Evolutionary conservation across 2,888 invertebrate genomes (phyloP).

Genomic region (Salticus scenicus): DNA sequence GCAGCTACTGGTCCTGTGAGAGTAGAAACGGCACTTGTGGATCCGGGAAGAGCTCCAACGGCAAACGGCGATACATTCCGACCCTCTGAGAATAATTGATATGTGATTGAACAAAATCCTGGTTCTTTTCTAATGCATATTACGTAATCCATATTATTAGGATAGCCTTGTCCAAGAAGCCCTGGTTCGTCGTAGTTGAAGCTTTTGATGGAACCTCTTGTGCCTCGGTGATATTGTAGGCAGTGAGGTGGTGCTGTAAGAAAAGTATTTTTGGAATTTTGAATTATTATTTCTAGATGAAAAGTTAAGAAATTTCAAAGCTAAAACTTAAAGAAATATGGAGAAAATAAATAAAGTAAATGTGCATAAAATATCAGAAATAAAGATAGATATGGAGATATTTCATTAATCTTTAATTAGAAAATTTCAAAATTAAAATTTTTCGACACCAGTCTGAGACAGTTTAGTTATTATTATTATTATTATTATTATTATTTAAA

Average conservation of each 20-base stretch:
- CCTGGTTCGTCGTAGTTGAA: slow-evolving; percentile 72
- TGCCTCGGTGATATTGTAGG: slow-evolving; percentile 73
- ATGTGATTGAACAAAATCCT: slow-evolving; percentile 72
- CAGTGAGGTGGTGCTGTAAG: slow-evolving; percentile 72
- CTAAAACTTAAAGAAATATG: too few species aligned
- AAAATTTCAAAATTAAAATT: too few species aligned
- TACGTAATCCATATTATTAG: slow-evolving; percentile 72
- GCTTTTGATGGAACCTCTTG: slow-evolving; percentile 72
- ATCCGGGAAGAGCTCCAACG: slow-evolving; percentile 65
- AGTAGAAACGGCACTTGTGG: slow-evolving; percentile 31
- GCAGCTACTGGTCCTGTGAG: slow-evolving; percentile 59
- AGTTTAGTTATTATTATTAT: too few species aligned
- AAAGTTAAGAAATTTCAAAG: too few species aligned
- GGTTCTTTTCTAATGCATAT: slow-evolving; percentile 72
- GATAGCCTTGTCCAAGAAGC: slow-evolving; percentile 68
- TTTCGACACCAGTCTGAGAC: too few species aligned
- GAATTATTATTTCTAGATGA: too few species aligned
- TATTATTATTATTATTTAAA: too few species aligned
- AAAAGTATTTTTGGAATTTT: not conserved
- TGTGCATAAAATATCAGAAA: too few species aligned
- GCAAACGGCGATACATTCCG: slow-evolving; percentile 69
- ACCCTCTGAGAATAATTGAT: slow-evolving; percentile 67
- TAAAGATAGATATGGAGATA: too few species aligned
- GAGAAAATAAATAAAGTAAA: too few species aligned
- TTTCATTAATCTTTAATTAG: too few species aligned